A percentile compares a stretch with the other conserved stretches of the same genome.
phyloP scores from a whole-genome alignment of 2,888 invertebrate genomes.

The Tanypteryx hageni region DNA sequence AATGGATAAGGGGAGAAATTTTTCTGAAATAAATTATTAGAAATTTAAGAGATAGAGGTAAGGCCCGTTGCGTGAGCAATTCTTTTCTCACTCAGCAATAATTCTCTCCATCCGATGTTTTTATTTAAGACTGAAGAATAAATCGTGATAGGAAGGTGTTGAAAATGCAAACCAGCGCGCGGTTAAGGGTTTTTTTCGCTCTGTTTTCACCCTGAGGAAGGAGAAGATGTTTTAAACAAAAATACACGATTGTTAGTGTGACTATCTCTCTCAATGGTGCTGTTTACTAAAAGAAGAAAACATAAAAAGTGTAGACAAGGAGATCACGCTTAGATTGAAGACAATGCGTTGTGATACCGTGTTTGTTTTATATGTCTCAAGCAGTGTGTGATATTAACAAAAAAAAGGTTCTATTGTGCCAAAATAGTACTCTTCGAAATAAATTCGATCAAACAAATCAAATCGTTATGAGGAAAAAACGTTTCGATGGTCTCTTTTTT shows the following conservation, averaged over 20 bases:
- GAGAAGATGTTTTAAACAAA: neutral
- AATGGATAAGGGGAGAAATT: neutral
- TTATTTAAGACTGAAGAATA: neutral
- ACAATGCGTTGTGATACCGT: conserved; percentile 53
- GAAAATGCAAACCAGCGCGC: neutral
- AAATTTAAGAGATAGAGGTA: neutral
- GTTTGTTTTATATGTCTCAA: conserved; percentile 58
- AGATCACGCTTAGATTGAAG: conserved; percentile 34
- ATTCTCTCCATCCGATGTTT: conserved; percentile 23
- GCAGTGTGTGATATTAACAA: conserved; percentile 51
- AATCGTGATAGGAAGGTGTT: neutral
- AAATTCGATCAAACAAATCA: neutral
- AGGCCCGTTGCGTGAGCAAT: conserved; percentile 11
- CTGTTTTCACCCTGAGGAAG: neutral
- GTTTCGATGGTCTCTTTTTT: neutral
- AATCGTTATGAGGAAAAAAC: neutral
- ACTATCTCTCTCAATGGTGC: conserved; percentile 55
- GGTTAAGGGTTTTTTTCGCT: neutral
- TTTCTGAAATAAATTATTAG: neutral
- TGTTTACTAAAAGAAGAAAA: conserved; percentile 38
- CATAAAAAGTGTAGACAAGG: neutral
- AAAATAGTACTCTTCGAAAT: conserved; percentile 32
- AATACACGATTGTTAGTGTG: conserved; percentile 33
- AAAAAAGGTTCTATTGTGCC: conserved; percentile 54
- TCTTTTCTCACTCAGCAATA: conserved; percentile 39